Base-by-base conservation (phyloP, 2,113 vertebrate species). In the Dascyllus trimaculatus region DNA sequence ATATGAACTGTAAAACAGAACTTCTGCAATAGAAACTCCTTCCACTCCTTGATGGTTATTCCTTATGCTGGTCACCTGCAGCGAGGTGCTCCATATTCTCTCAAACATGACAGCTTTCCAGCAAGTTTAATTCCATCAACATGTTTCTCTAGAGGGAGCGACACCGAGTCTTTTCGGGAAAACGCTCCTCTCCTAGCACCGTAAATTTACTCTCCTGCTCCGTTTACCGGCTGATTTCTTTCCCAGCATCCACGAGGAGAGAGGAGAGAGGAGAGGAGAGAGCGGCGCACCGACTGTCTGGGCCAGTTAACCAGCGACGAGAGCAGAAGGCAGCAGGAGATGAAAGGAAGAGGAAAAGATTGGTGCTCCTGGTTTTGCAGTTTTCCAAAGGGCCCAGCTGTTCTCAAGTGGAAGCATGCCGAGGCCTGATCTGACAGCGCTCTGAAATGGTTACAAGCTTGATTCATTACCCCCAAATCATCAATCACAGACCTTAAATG, bases 401-500 rank as follows among this genome's bases (percentile, higher is more conserved):
- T 84, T 90, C 74, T 85, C 86, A 83, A 87, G 91, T 84, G 82
- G 88, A 91, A 89, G 84, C 81, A 75, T 84, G 83, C 86, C 0
- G 72, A 45, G 83, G 66, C 83, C 85, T 49, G 80, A 89, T 91
- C 87, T 93, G 92, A 93, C 92, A 90, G 88, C 78, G 62, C 88
- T 93, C 88, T 85, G 86, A 94, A 93, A 94, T 89, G 89, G 91
- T 7, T 93, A 94, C 94, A 92, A 90, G 85, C 93, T 91, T 77
- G 90, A 93, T 93, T 94, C 93, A 93, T 95, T 91, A 94, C 92
- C 91, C 76, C 86, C 46, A 91, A 91, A 78, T 91, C 94, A 96
- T 96, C 95, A 92, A 95, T 96, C 95, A 96, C 78, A 85, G 89
- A 85, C 92, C 89, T 88, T 84, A 91, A 95, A 95, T 87, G 78